Base-by-base conservation (phyloP, 1,140 invertebrate genomes). In the Pygmarrhopalites habei region DNA sequence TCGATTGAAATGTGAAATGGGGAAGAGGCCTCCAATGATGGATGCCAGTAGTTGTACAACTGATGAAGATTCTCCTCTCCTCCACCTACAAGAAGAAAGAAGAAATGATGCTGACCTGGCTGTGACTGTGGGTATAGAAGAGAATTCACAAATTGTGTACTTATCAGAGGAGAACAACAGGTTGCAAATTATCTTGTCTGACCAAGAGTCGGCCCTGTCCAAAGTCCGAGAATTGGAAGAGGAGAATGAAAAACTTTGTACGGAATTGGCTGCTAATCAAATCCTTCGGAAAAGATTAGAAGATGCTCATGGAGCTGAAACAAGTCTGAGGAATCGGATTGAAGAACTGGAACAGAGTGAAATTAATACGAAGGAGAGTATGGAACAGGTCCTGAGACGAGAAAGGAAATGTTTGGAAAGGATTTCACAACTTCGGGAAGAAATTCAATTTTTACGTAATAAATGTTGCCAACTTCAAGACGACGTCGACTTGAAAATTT, bases 151-250 rank as follows among this genome's bases (percentile, higher is more conserved):
- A 65, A 60, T 76, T 49, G 66, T 72, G 23, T 72, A 72, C 51
- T 62, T 69, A 44, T 58, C 71, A 58, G 65, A 71, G 43, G 65
- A 64, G 7, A 72, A 73, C 56, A 69, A 74, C 49, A 59, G 68
- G 23, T 70, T 75, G 19, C 64, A 73, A 56, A 59, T 51, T 4
- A 67, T 77, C 35, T 41, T 77, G 26, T 47, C 66, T n/a, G 74
- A 78, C n/a, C 72, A 76, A 46, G 76, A 78, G 44, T 72, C 73
- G 53, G 60, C 75, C 0, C 61, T 74, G 41, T 60, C 60, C 3
- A 71, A 66, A 23, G 52, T 77, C 10, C 64, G 70, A 58, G 70
- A 73, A 25, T 55, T 76, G 2, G 68, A 74, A 56, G 66, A 71
- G 15, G 73, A 76, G 26, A 73, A 75, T 44, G 72, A 72, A 29